These are phyloP conservation scores for Callaeas wilsoni DNA, from an alignment of 2,113 vertebrate species.

Conservation along the genomic window DNA sequence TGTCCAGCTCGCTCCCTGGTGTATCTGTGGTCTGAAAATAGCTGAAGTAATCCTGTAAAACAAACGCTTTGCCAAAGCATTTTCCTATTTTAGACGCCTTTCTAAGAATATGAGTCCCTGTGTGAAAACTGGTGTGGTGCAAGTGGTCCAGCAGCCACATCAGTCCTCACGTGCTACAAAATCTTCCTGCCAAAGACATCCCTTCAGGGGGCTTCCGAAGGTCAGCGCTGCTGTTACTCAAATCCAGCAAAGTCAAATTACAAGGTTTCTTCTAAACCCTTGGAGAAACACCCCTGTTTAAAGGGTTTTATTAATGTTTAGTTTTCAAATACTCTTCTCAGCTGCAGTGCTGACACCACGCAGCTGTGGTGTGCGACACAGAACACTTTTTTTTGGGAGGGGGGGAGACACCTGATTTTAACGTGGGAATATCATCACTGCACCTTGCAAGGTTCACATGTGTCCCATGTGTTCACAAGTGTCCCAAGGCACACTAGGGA, in stretches of 20 bases:
- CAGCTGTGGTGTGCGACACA: rapidly evolving
- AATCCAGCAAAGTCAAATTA: background rate
- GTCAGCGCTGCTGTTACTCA: background rate
- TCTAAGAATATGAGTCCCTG: background rate
- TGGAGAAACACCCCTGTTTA: background rate
- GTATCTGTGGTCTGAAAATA: background rate
- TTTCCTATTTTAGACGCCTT: background rate
- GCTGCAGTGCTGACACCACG: background rate
- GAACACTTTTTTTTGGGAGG: rapidly evolving
- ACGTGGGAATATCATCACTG: rapidly evolving
- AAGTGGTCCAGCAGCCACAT: background rate
- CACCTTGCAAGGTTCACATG: background rate
- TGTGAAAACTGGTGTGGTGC: background rate
- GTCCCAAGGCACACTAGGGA: background rate
- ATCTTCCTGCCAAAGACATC: background rate
- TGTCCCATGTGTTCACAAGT: too few species aligned
- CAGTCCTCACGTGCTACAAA: background rate
- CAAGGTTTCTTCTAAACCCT: background rate
- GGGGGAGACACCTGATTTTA: background rate
- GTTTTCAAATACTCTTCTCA: background rate
- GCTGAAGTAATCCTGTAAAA: background rate
- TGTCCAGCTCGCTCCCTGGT: background rate
- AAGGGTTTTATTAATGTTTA: background rate
- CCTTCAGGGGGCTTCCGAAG: background rate
- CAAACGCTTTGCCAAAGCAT: background rate